phyloP scores from a whole-genome alignment of 1,140 invertebrate genomes.

The Pentalonia nigronervosa region DNA sequence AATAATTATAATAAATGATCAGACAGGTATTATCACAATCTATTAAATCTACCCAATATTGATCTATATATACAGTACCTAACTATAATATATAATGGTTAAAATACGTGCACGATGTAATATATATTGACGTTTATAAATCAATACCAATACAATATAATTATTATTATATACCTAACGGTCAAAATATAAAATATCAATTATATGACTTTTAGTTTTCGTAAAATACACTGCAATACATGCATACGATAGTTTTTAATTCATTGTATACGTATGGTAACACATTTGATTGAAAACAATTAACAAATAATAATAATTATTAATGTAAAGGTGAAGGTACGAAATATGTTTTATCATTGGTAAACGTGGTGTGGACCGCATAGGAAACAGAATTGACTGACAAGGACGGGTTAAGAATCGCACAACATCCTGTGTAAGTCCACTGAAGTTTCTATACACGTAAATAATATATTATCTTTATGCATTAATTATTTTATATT shows the following conservation, averaged over 20 bases:
- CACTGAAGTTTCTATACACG: not conserved
- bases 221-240: not conserved
- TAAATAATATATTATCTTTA: too few species aligned
- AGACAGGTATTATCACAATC: not conserved
- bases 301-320: not conserved
- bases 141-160: too few species aligned
- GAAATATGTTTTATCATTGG: too few species aligned
- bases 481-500: too few species aligned
- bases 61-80: not conserved
- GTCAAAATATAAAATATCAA: not conserved
- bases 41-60: not conserved
- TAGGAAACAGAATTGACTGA: not conserved
- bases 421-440: not conserved
- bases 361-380: not conserved
- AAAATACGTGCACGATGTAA: not conserved
- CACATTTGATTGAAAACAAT: not conserved
- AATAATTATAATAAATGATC: not conserved
- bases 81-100: not conserved
- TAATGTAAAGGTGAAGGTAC: not conserved
- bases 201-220: slow-evolving; percentile 4
- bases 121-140: not conserved
- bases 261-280: not conserved
- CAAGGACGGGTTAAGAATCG: not conserved
- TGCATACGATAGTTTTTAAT: not conserved
- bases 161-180: not conserved